phyloP scores from a whole-genome alignment of 2,797 vertebrate genomes.

The Hoplostethus mediterraneus region DNA sequence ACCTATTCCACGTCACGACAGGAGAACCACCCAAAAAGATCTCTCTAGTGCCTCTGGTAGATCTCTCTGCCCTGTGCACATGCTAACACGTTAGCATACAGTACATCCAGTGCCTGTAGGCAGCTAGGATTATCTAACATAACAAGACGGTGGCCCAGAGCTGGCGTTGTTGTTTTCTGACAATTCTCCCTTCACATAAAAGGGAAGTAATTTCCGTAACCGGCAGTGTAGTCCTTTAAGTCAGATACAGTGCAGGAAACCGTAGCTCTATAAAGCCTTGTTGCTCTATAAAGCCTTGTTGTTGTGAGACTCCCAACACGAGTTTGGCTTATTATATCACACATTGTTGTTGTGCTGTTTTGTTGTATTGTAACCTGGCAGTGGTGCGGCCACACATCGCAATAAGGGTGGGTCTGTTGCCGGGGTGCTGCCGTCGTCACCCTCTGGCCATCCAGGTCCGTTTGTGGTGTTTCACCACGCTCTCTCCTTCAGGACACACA shows the following conservation, averaged over 20 bases:
- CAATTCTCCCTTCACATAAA: too few species aligned
- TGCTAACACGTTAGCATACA: too few species aligned
- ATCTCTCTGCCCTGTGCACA: too few species aligned
- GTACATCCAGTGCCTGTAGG: too few species aligned
- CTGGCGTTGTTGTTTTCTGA: too few species aligned
- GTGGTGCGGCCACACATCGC: not conserved
- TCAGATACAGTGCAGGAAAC: not conserved
- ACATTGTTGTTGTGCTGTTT: not conserved
- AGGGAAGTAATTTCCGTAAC: not conserved
- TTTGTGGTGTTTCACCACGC: not conserved
- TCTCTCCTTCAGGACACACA: conserved; percentile 14
- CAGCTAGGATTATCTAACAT: too few species aligned
- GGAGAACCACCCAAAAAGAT: too few species aligned
- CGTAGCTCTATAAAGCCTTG: not conserved
- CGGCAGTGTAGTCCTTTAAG: not conserved
- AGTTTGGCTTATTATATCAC: not conserved
- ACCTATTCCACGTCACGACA: too few species aligned
- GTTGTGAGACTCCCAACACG: not conserved
- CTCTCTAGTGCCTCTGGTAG: too few species aligned
- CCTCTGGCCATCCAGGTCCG: too few species aligned
- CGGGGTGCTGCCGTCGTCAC: not conserved
- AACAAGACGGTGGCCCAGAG: too few species aligned
- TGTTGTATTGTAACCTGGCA: not conserved
- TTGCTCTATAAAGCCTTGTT: too few species aligned
- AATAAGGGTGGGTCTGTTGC: not conserved